phyloP scores from a whole-genome alignment of 1,140 invertebrate species.

The Bombus haemorrhoidalis region DNA sequence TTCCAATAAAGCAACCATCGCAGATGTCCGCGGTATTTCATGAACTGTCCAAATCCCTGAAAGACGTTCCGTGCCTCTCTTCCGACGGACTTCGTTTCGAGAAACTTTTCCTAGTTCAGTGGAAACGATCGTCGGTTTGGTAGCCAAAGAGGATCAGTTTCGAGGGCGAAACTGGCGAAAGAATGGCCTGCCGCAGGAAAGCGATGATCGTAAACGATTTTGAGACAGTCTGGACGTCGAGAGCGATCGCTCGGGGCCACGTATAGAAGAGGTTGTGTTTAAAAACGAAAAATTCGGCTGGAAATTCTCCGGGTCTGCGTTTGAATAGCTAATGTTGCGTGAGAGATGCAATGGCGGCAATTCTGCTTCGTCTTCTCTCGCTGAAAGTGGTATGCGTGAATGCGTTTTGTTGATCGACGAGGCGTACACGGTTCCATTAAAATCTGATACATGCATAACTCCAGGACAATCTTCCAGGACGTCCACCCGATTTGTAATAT shows the following conservation, averaged over 20 bases:
- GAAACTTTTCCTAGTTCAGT: not conserved
- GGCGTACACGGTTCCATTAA: not conserved
- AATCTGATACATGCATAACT: not conserved
- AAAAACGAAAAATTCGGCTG: conserved; percentile 48
- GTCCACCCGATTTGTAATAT: not conserved
- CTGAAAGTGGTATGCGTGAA: conserved; percentile 19
- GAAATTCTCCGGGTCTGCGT: conserved; percentile 54
- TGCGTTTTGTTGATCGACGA: conserved; percentile 26
- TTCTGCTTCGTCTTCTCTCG: not conserved
- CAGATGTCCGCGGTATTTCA: too few relatives aligned
- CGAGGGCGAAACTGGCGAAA: not conserved
- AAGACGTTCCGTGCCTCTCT: not conserved
- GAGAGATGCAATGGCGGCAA: conserved; percentile 38
- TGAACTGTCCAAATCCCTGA: too few relatives aligned
- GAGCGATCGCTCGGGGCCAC: conserved; percentile 25
- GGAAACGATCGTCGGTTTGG: not conserved
- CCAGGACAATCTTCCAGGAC: not conserved
- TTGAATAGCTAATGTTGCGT: conserved; percentile 71
- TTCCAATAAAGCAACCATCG: too few relatives aligned
- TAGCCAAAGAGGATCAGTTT: conserved; percentile 4
- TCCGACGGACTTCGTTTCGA: not conserved
- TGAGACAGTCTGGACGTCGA: conserved; percentile 49
- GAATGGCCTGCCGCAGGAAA: not conserved
- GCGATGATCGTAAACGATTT: conserved; percentile 43
- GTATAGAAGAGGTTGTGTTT: conserved; percentile 33